These are phyloP conservation scores for Meles meles DNA, from an alignment of 2,113 vertebrate genomes.

Conservation along the genomic window DNA sequence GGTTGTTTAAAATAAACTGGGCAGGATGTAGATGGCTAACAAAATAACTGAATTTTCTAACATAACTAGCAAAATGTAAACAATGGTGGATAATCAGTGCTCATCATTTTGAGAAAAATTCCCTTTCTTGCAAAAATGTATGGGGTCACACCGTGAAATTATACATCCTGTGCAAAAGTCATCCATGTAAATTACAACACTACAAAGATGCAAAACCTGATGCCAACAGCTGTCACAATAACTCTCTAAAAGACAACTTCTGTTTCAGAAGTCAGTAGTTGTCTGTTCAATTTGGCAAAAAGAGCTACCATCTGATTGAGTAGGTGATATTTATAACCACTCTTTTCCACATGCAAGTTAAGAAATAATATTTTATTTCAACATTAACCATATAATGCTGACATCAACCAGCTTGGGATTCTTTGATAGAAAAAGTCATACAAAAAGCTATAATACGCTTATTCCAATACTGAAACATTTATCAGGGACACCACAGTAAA, in stretches of 20 bases:
- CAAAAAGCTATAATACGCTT: not conserved
- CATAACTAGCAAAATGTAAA: not conserved
- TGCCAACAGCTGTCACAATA: not conserved
- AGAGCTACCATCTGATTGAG: not conserved
- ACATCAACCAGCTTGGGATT: not conserved
- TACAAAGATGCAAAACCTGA: not conserved
- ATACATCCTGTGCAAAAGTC: not conserved
- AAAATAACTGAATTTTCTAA: not conserved
- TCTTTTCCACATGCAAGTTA: not conserved
- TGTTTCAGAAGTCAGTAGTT: not conserved
- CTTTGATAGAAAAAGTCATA: not conserved
- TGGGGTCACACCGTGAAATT: not conserved
- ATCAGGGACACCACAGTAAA: not conserved
- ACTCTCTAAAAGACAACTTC: not conserved
- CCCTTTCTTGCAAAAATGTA: not conserved
- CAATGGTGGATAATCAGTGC: not conserved
- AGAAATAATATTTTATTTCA: not conserved
- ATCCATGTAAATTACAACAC: not conserved
- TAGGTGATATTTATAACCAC: not conserved
- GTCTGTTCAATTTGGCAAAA: not conserved
- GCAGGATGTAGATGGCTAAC: not conserved
- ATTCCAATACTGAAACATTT: not conserved
- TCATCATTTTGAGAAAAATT: not conserved
- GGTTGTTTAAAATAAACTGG: not conserved
- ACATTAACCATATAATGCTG: not conserved